Percentiles rank a stretch among this genome's conserved stretches.
Conservation (phyloP, 2,888 invertebrate species). For the Drosophila mayaguana region DNA sequence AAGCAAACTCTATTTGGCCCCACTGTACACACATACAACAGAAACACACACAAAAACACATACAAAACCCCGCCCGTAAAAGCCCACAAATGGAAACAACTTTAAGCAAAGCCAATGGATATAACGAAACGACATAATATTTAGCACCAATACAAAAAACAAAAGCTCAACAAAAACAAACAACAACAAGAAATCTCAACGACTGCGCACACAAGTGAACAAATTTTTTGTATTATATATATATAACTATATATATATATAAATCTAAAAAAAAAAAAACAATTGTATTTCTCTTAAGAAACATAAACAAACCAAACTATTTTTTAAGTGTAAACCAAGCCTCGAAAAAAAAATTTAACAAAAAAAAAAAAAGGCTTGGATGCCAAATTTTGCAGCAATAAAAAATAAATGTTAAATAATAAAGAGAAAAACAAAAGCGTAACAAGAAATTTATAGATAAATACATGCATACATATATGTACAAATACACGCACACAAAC, state of each 20-base stretch:
- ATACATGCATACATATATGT: slow-evolving; percentile 31
- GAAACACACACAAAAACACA: slow-evolving; percentile 37
- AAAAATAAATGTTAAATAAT: slow-evolving; percentile 30
- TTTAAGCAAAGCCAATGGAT: slow-evolving; percentile 25
- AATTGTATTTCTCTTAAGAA: slow-evolving; percentile 29
- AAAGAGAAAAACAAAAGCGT: slow-evolving; percentile 39
- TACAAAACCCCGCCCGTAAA: slow-evolving; percentile 23
- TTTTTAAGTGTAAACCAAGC: slow-evolving; percentile 77
- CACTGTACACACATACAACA: slow-evolving; percentile 37
- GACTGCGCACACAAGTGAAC: slow-evolving; percentile 77
- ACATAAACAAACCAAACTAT: slow-evolving; percentile 59
- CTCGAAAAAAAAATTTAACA: slow-evolving; percentile 37
- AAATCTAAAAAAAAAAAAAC: slow-evolving; percentile 28
- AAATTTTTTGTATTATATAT: slow-evolving; percentile 74
- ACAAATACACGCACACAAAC: slow-evolving; percentile 36
- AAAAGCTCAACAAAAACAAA: slow-evolving; percentile 35
- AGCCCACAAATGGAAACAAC: slow-evolving; percentile 12
- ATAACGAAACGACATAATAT: slow-evolving; percentile 32
- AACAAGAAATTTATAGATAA: slow-evolving; percentile 61
- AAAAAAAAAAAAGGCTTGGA: slow-evolving; percentile 50
- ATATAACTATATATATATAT: slow-evolving; percentile 19
- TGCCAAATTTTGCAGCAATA: slow-evolving; percentile 78
- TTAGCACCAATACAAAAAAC: slow-evolving; percentile 33
- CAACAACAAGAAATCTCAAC: slow-evolving; percentile 66
- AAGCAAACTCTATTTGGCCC: slow-evolving; percentile 29